These are phyloP conservation scores for Lagria hirta DNA, from an alignment of 2,888 invertebrate genomes.

Conservation along the genomic window DNA sequence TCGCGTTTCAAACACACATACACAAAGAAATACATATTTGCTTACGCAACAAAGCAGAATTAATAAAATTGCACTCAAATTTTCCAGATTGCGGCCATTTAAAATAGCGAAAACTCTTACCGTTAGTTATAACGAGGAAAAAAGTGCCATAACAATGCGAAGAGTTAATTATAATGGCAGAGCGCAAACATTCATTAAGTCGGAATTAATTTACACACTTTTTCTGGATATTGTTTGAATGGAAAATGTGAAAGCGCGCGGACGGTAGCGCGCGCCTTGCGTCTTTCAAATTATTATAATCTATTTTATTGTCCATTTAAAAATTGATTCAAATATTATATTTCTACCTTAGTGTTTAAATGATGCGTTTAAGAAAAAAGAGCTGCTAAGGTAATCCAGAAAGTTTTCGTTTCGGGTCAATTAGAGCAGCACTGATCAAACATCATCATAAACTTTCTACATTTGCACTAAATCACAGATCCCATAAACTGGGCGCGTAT, in stretches of 20 bases:
- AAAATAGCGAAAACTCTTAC: constrained; percentile 18
- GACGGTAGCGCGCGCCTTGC: constrained; percentile 7
- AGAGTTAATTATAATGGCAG: constrained; percentile 15
- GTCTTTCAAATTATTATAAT: too few species aligned
- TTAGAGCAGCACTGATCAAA: constrained; percentile 13
- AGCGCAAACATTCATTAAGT: constrained; percentile 10
- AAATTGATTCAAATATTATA: constrained; percentile 10
- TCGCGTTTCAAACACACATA: constrained; percentile 44
- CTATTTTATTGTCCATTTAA: too few species aligned
- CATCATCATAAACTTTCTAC: constrained; percentile 9
- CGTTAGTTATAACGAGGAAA: constrained; percentile 13
- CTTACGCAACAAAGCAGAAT: constrained; percentile 39
- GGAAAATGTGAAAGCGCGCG: constrained; percentile 15
- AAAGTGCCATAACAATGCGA: constrained; percentile 3
- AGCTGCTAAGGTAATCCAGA: constrained; percentile 17
- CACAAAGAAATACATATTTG: constrained; percentile 46
- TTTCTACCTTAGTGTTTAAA: too few species aligned
- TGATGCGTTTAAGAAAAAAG: too few species aligned
- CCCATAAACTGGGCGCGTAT: too few species aligned
- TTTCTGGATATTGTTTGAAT: constrained; percentile 3
- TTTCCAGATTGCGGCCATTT: constrained; percentile 15
- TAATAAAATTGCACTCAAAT: constrained; percentile 8
- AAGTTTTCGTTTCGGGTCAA: constrained; percentile 7
- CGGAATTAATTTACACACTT: constrained; percentile 16
- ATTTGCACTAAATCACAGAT: constrained; percentile 13